phyloP scores from a whole-genome alignment of 2,888 invertebrate genomes.

The Coleophora flavipennella region DNA sequence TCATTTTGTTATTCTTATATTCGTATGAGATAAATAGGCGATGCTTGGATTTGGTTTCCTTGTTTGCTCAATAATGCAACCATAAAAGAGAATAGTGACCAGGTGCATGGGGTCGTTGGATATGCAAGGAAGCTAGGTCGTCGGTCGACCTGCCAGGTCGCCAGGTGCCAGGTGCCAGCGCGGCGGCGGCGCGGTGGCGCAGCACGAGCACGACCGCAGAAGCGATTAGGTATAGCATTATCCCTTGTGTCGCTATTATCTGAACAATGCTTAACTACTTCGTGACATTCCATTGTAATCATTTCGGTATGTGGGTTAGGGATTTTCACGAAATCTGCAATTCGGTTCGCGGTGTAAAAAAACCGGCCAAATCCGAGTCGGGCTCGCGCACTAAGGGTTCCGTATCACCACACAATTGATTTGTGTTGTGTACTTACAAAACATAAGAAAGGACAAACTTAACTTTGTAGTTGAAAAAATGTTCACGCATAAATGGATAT shows the following conservation, averaged over 20 bases:
- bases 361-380: no score
- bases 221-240: constrained; percentile 54
- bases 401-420: no score
- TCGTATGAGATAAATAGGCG: not conserved
- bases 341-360: not conserved
- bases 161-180: no score
- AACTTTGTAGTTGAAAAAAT: no score
- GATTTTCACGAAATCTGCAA: constrained; percentile 41
- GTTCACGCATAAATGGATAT: no score
- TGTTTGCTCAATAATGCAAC: not conserved
- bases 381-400: no score
- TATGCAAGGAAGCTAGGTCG: constrained; percentile 40
- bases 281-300: constrained; percentile 69
- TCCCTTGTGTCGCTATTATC: constrained; percentile 36
- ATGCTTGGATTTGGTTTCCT: constrained; percentile 1
- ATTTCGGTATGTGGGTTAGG: constrained; percentile 63
- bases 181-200: constrained; percentile 2
- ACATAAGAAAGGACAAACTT: no score
- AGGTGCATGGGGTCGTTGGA: not conserved
- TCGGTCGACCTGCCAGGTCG: constrained; percentile 54
- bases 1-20: no score
- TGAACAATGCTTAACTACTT: constrained; percentile 57
- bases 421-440: no score
- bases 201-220: constrained; percentile 32
- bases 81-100: no score